Evolutionary conservation across 2,797 vertebrate genomes (phyloP).

Genomic region (Muraenolepis orangiensis): DNA sequence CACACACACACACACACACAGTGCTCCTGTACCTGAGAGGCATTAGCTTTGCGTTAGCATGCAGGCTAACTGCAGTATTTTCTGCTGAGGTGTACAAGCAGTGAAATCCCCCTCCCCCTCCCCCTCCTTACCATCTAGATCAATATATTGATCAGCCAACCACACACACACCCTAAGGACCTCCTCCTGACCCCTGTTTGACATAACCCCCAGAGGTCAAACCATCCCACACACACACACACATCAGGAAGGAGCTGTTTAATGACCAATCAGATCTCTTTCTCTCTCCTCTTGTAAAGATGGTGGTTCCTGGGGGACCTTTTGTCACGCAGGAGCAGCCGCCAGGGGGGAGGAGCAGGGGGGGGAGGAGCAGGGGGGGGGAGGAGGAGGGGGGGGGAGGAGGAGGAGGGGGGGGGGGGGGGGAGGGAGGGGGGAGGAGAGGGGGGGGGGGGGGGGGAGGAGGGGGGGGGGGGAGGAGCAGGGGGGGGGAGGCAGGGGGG

Average conservation of each 20-base stretch:
- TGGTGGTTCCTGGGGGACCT: slow-evolving; percentile 18
- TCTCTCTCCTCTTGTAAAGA: background rate
- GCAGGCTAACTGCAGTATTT: slow-evolving; percentile 21
- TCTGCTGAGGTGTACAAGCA: slow-evolving; percentile 29
- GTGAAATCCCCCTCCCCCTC: slow-evolving; percentile 37
- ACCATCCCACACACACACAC: background rate
- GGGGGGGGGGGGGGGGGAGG: slow-evolving; percentile 60
- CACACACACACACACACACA: background rate
- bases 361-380: slow-evolving; percentile 60
- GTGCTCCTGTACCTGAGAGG: background rate
- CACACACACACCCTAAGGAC: slow-evolving; percentile 10
- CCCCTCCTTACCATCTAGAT: slow-evolving; percentile 21
- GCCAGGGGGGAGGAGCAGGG: slow-evolving; percentile 49
- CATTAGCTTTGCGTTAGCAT: slow-evolving; percentile 25
- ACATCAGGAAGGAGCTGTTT: background rate
- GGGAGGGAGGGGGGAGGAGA: too few relatives aligned
- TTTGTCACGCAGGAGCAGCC: too few relatives aligned
- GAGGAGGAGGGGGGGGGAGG: slow-evolving; percentile 52
- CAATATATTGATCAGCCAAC: slow-evolving; percentile 40
- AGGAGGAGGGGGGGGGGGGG: slow-evolving; percentile 55
- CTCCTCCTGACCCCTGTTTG: slow-evolving; percentile 32
- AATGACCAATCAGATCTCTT: background rate
- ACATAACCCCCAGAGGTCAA: background rate
- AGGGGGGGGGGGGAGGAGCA: slow-evolving; percentile 58
- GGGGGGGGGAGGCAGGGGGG: too few relatives aligned